Evolutionary conservation across 2,888 invertebrate species (phyloP).

Genomic region (Prionchulus punctatus): DNA sequence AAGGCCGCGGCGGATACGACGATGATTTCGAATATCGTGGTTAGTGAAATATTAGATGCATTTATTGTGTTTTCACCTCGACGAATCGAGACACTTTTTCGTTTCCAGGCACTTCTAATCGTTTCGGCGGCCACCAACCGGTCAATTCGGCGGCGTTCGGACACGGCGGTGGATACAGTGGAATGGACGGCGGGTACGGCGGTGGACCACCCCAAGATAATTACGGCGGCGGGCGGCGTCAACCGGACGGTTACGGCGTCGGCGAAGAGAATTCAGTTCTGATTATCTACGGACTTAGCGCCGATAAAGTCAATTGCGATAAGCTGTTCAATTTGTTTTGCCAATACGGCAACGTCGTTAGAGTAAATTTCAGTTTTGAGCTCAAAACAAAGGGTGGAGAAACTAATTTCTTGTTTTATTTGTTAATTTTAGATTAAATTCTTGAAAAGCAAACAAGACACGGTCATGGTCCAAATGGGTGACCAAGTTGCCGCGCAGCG

Average conservation of each 20-base stretch:
- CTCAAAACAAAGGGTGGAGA: background rate
- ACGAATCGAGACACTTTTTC: no score
- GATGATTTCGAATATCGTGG: no score
- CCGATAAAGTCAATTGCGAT: constrained; percentile 79
- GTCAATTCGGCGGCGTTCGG: no score
- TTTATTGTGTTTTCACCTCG: no score
- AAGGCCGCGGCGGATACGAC: no score
- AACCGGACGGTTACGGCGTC: constrained; percentile 12
- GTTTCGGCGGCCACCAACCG: no score
- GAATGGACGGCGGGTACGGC: no score
- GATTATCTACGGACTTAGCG: constrained; percentile 91
- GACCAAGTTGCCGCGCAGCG: constrained; percentile 83
- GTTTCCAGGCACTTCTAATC: no score
- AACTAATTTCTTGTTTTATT: no score
- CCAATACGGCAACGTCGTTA: constrained; percentile 88
- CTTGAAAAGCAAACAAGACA: constrained; percentile 90
- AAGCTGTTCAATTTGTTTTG: constrained; percentile 92
- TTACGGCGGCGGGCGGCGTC: background rate
- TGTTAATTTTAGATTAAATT: constrained; percentile 73
- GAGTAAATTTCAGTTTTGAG: constrained; percentile 47
- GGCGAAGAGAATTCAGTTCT: constrained; percentile 56
- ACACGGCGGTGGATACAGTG: no score
- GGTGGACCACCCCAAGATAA: no score
- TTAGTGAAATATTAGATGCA: no score
- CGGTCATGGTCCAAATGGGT: constrained; percentile 97